Percentiles rank a stretch among this genome's conserved stretches.
phyloP scores from a whole-genome alignment of 2,113 vertebrate species.

The Elanus axillaris region DNA sequence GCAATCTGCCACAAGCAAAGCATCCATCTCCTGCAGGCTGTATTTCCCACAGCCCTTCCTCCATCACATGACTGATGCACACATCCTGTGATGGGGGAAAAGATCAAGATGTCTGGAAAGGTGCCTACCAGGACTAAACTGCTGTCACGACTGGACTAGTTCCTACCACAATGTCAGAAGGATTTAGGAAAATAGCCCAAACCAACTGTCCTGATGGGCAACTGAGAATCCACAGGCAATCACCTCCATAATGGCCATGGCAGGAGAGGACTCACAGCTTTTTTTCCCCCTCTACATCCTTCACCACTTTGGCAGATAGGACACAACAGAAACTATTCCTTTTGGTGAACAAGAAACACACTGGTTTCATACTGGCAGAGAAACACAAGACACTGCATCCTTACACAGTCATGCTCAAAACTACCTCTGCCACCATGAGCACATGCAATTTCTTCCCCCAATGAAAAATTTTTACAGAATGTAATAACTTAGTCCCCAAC shows the following conservation, averaged over 20 bases:
- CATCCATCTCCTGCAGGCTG: background rate
- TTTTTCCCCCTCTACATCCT: background rate
- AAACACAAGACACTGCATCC: background rate
- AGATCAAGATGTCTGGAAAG: background rate
- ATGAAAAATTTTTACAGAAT: background rate
- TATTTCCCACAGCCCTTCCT: background rate
- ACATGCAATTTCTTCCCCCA: background rate
- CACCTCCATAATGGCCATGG: background rate
- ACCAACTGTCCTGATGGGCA: background rate
- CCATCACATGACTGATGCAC: fast-evolving
- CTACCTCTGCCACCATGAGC: background rate
- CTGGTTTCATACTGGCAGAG: background rate
- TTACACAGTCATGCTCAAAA: background rate
- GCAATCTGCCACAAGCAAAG: background rate
- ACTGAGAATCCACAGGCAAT: background rate
- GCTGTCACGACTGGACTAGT: background rate
- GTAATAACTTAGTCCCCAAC: background rate
- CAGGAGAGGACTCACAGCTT: background rate
- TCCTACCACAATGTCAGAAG: background rate
- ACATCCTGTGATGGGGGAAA: background rate
- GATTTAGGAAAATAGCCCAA: background rate
- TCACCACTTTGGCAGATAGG: background rate
- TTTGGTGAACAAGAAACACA: background rate
- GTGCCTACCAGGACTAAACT: background rate
- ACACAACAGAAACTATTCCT: background rate